Conservation (phyloP, 2,888 invertebrate genomes). For the Lasioglossum marginatum region DNA sequence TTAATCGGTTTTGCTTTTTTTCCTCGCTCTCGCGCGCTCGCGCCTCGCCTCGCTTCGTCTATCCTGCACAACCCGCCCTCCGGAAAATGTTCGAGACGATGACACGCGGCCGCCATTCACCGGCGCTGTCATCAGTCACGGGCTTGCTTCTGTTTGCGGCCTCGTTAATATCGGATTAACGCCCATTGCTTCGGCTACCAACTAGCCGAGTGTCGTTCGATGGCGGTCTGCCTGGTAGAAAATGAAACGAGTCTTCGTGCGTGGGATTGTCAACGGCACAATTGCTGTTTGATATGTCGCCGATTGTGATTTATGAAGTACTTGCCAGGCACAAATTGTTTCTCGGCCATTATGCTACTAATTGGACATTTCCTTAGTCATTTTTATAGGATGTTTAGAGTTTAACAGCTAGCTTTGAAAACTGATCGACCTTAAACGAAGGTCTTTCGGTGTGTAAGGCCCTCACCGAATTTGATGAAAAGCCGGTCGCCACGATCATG, state of each 20-base stretch:
- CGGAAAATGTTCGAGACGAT: constrained; percentile 53
- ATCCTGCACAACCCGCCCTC: constrained; percentile 10
- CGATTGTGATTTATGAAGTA: not conserved
- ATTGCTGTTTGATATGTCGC: not conserved
- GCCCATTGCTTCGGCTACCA: constrained; percentile 53
- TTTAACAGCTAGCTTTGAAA: not conserved
- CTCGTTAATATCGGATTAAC: constrained; percentile 73
- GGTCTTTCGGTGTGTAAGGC: no score
- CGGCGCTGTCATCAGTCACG: constrained; percentile 54
- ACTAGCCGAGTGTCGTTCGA: constrained; percentile 19
- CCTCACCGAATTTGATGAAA: no score
- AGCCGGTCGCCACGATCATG: no score
- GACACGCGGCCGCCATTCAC: constrained; percentile 46
- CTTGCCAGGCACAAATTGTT: not conserved
- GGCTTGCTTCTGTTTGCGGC: constrained; percentile 48
- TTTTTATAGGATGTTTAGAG: not conserved
- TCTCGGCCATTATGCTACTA: not conserved
- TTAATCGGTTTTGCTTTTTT: constrained; percentile 77
- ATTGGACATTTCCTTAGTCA: not conserved
- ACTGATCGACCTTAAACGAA: not conserved
- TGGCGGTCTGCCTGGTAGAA: not conserved
- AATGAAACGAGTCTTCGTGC: not conserved
- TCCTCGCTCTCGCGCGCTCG: constrained; percentile 27
- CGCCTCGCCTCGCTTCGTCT: not conserved
- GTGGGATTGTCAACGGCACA: not conserved